Evolutionary conservation across 2,113 vertebrate species (phyloP).

Genomic region (Brachyhypopomus occidentalis): DNA sequence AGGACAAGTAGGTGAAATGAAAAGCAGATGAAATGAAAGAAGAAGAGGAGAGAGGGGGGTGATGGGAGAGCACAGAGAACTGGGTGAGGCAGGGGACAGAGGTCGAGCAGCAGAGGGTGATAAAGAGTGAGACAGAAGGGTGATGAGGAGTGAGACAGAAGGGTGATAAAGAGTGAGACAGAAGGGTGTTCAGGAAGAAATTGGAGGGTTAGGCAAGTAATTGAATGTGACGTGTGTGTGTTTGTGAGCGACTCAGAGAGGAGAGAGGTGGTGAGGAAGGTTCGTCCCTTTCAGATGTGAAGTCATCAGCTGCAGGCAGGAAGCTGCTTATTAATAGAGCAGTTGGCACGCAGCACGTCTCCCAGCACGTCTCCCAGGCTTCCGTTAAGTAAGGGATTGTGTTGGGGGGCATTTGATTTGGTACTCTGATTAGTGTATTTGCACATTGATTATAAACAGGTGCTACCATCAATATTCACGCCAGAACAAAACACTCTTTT

Average conservation of each 20-base stretch:
- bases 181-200: constrained; percentile 27
- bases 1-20: constrained; percentile 37
- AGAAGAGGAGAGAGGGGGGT: constrained; percentile 31
- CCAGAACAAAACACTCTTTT: not conserved
- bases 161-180: not conserved
- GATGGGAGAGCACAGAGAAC: constrained; percentile 15
- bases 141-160: not conserved
- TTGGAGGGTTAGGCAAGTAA: not conserved
- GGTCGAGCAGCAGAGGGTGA: not conserved
- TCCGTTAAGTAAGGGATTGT: constrained; percentile 19
- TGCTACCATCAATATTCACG: constrained; percentile 3
- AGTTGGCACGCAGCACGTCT: constrained; percentile 54
- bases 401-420: not conserved
- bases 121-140: not conserved
- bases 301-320: constrained; percentile 55
- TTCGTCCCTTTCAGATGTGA: constrained; percentile 56
- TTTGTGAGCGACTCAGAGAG: not conserved
- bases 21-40: constrained; percentile 8
- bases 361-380: constrained; percentile 35
- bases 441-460: constrained; percentile 14
- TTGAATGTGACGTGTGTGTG: not conserved
- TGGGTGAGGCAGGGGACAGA: not conserved
- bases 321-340: constrained; percentile 67
- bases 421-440: not conserved
- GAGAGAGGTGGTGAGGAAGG: not conserved